Evolutionary conservation across 1,140 invertebrate species (phyloP).

Genomic region (Tetramorium parvispinum): DNA sequence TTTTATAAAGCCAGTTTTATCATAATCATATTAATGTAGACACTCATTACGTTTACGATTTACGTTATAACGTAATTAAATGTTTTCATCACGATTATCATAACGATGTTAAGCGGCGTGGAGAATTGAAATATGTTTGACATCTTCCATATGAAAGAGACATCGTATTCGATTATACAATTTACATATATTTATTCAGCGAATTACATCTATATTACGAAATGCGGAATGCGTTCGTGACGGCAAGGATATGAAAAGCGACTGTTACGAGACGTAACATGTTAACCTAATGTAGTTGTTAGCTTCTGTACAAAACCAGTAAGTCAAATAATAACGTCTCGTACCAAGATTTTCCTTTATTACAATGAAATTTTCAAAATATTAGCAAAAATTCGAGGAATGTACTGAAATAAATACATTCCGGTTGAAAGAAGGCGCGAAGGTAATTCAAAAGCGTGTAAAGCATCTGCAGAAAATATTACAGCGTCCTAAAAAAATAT

Average conservation of each 20-base stretch:
- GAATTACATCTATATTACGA: slow-evolving; percentile 48
- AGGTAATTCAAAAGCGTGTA: slow-evolving; percentile 8
- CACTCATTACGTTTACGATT: neutral
- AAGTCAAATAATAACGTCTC: slow-evolving; percentile 36
- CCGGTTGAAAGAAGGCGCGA: no score
- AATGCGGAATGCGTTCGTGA: neutral
- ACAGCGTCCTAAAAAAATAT: neutral
- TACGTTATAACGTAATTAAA: slow-evolving; percentile 16
- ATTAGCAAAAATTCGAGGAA: neutral
- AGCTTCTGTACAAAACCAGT: slow-evolving; percentile 34
- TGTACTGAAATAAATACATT: neutral
- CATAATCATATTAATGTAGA: neutral
- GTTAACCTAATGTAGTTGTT: slow-evolving; percentile 46
- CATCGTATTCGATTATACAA: slow-evolving; percentile 45
- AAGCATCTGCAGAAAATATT: neutral
- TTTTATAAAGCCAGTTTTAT: neutral
- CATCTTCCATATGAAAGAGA: slow-evolving; percentile 36
- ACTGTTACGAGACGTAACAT: slow-evolving; percentile 42
- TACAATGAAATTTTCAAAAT: slow-evolving; percentile 8
- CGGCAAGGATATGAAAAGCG: slow-evolving; percentile 31
- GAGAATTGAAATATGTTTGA: slow-evolving; percentile 40
- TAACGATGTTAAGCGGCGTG: neutral
- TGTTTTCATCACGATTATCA: slow-evolving; percentile 26
- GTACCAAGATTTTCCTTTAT: slow-evolving; percentile 30
- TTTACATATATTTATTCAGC: slow-evolving; percentile 53